Evolutionary conservation across 2,888 invertebrate genomes (phyloP), one percentile per base, ranked within the genome.

Genomic region (Malthinus flaveolus): DNA sequence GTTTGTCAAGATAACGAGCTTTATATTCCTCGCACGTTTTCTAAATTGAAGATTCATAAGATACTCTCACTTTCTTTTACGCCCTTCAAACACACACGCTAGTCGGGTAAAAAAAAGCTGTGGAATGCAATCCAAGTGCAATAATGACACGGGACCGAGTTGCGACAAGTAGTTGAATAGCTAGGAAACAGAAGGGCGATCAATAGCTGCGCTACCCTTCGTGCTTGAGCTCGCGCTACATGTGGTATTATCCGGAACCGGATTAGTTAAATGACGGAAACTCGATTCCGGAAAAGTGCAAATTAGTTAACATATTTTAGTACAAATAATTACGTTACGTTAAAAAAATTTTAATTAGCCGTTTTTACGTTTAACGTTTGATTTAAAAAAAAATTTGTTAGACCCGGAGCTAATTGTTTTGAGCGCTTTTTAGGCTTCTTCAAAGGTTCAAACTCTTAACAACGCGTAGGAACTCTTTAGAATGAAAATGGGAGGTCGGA

Each of bases 1-100:
- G 55, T 59, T 50, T 54, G 47, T 36, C 39, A 34, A 54, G 60
- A 64, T 64, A 64, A 64, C 64, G 64, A 64, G 64, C 61, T 64
- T 50, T 52, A 54, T 58, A 64, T 64, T 61, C 64, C 47, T 35
- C 39, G 47, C 61, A 62, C 64, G 64, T 62, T 33, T 51, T 34
- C 44, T 32, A 57, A 62, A 62, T 58, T 54, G 59, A 36, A 53
- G 44, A 56, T 57, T 55, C 50, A 35, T 35, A 42, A 23, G 49
- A 56, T 48, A 55, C 56, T 54, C 45, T 56, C 48, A 44, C 56
- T 60, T 51, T 59, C 45, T 32, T 44, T 45, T 42, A 42, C 39
- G 46, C 45, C 49, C 39, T 56, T 39, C 46, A n/a, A 33, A 49
- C 39, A n/a, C 37, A 49, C 39, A 45, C 49, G 36, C n/a, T n/a